Conservation (phyloP, 2,113 vertebrate species). For the Phasianus colchicus region DNA sequence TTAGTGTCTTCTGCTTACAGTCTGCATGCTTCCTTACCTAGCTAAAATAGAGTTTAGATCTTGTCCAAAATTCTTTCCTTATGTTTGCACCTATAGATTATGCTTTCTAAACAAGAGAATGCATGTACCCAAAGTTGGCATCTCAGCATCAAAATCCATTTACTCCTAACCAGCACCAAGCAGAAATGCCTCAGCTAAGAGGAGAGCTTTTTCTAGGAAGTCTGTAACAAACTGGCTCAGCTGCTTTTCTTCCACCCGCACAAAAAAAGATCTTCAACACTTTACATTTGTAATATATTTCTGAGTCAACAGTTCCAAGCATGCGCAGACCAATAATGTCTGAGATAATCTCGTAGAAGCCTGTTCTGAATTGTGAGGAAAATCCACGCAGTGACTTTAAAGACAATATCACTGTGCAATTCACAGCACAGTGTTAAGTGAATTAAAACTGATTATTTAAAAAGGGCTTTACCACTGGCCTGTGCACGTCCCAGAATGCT, state of each 20-base stretch:
- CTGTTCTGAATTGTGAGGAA: neutral
- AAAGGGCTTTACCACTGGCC: slow-evolving; percentile 89
- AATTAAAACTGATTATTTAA: slow-evolving; percentile 1
- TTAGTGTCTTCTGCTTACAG: neutral
- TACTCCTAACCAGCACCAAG: neutral
- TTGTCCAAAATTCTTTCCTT: neutral
- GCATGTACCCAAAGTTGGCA: neutral
- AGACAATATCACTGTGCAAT: neutral
- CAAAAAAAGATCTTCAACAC: neutral
- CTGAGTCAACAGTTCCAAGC: neutral
- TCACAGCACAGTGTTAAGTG: neutral
- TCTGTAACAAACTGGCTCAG: neutral
- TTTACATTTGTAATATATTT: neutral
- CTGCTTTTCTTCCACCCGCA: neutral
- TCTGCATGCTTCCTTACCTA: neutral
- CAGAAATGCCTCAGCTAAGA: neutral
- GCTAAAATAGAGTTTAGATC: neutral
- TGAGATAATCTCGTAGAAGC: neutral
- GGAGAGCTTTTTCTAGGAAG: neutral
- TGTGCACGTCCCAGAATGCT: slow-evolving; percentile 97
- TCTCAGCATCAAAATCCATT: neutral
- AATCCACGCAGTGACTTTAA: neutral
- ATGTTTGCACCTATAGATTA: neutral
- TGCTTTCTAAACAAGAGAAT: neutral
- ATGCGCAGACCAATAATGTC: neutral